Percentiles rank a stretch among this genome's conserved stretches.
These are phyloP conservation scores for Anguilla megastoma DNA, from an alignment of 2,797 vertebrate species.

Conservation along the genomic window DNA sequence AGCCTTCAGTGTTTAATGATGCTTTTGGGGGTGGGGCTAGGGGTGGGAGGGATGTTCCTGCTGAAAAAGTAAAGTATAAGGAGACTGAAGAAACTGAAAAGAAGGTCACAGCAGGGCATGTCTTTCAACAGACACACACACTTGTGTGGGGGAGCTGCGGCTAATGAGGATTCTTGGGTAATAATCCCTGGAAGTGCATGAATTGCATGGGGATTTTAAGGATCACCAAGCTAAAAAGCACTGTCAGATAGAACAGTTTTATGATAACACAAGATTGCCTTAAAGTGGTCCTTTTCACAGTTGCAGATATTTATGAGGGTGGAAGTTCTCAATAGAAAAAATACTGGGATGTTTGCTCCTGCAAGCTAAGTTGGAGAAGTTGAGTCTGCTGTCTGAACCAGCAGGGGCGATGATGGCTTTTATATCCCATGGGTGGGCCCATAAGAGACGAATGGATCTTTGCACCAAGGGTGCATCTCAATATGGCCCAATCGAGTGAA, in stretches of 20 bases:
- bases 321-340: neutral
- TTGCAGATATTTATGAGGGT: neutral
- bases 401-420: neutral
- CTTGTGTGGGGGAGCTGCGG: neutral
- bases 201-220: neutral
- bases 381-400: neutral
- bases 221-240: neutral
- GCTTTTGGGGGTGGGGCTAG: neutral
- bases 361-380: neutral
- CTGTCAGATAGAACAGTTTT: neutral
- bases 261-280: neutral
- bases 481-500: no score
- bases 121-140: neutral
- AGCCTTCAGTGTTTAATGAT: constrained; percentile 25
- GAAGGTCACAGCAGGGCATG: neutral
- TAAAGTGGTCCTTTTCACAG: neutral
- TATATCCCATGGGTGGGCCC: neutral
- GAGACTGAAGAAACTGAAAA: neutral
- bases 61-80: neutral
- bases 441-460: neutral
- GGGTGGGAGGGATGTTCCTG: neutral
- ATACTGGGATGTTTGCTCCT: neutral
- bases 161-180: neutral
- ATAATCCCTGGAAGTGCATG: neutral
- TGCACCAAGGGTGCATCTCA: neutral